Conservation (phyloP, 2,888 invertebrate species). For the Leucoma salicis region DNA sequence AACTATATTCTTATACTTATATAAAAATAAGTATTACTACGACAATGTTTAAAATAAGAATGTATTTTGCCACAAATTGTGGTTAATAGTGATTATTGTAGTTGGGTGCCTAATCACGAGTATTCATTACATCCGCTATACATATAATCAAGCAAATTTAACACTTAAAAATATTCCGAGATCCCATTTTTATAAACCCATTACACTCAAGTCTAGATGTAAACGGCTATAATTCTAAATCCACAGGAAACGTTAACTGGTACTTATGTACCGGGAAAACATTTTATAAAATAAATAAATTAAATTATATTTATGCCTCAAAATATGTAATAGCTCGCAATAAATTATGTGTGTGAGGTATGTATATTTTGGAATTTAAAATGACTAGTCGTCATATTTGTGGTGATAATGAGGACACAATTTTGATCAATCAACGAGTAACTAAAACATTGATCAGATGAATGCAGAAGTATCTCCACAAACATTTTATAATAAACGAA, state of each 20-base stretch:
- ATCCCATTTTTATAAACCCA: not conserved
- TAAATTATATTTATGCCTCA: not conserved
- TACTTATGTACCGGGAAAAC: not conserved
- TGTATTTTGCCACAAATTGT: constrained; percentile 1
- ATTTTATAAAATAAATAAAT: not conserved
- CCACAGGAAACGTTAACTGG: not conserved
- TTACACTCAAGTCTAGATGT: too few relatives aligned
- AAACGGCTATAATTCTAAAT: not conserved
- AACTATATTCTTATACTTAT: too few relatives aligned
- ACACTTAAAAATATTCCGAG: constrained; percentile 2
- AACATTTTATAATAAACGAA: constrained; percentile 31
- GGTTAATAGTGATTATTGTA: constrained; percentile 6
- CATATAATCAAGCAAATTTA: constrained; percentile 1
- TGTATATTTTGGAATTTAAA: too few relatives aligned
- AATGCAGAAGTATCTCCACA: constrained; percentile 34
- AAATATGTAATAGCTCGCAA: not conserved
- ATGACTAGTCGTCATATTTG: constrained; percentile 4
- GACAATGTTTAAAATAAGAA: too few relatives aligned
- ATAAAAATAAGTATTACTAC: too few relatives aligned
- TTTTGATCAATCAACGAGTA: constrained; percentile 21
- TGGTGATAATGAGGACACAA: constrained; percentile 27
- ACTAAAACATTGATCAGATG: constrained; percentile 34
- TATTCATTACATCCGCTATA: constrained; percentile 8
- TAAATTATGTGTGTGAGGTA: too few relatives aligned
- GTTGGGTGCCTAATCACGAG: constrained; percentile 9